phyloP scores from a whole-genome alignment of 1,140 invertebrate species.

The Coenobita brevimanus region DNA sequence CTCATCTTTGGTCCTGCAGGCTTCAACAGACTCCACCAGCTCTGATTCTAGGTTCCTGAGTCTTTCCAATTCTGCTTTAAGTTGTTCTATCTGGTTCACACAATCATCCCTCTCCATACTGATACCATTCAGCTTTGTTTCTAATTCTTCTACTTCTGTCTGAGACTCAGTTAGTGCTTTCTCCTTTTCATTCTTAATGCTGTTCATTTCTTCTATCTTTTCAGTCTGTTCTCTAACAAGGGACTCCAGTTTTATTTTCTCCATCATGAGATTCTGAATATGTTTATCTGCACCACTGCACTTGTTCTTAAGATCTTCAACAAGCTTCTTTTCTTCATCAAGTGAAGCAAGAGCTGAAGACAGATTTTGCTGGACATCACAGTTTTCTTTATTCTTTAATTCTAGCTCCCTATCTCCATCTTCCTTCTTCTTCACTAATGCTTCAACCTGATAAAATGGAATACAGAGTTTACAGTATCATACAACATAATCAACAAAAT shows the following conservation, averaged over 20 bases:
- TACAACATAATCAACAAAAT: background rate
- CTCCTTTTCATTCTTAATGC: background rate
- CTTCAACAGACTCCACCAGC: too few species aligned
- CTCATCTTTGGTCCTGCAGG: too few species aligned
- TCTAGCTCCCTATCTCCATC: background rate
- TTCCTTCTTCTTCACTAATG: background rate
- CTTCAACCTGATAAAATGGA: constrained; percentile 12
- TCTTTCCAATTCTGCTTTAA: background rate
- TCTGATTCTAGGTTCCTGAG: constrained; percentile 4
- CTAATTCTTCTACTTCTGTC: background rate
- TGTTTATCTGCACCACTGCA: background rate
- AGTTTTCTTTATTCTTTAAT: background rate
- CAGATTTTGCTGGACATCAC: background rate
- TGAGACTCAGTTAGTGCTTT: background rate
- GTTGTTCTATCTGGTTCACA: too few species aligned
- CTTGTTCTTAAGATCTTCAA: background rate
- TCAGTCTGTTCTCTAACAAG: background rate
- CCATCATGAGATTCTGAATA: background rate
- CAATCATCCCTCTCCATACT: too few species aligned
- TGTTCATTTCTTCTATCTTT: background rate
- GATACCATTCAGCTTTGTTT: too few species aligned
- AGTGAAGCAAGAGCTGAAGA: background rate
- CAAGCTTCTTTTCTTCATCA: background rate
- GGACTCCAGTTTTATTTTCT: background rate
- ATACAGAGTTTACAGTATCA: background rate